These are phyloP conservation scores for Anadara kagoshimensis DNA, from an alignment of 1,140 invertebrate species.

Conservation along the genomic window DNA sequence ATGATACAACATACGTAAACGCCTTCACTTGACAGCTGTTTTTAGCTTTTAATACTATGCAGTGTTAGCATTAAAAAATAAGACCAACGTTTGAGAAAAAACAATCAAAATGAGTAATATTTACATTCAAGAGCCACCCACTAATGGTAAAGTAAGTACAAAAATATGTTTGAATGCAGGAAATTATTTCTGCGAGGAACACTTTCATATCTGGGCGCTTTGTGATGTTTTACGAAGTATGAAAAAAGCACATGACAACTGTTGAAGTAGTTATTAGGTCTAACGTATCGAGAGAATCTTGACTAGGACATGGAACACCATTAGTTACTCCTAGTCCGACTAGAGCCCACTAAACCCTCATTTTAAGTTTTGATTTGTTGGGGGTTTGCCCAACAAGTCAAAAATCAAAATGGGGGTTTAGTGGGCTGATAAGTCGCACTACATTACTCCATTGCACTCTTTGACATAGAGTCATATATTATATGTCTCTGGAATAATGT, in stretches of 20 bases:
- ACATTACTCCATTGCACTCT: no score
- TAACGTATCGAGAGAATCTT: not conserved
- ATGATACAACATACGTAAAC: not conserved
- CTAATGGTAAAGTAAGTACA: constrained; percentile 88
- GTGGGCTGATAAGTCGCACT: no score
- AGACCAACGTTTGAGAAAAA: not conserved
- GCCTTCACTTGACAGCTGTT: not conserved
- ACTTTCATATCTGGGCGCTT: not conserved
- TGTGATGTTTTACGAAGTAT: not conserved
- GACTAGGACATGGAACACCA: not conserved
- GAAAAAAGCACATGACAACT: not conserved
- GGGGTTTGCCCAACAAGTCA: no score
- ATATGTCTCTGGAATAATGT: no score
- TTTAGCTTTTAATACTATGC: not conserved
- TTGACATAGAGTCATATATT: no score
- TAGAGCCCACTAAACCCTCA: no score
- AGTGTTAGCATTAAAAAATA: not conserved
- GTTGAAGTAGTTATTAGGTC: not conserved
- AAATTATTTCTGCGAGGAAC: no score
- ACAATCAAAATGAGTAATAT: constrained; percentile 87
- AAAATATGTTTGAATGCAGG: no score
- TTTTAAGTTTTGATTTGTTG: no score
- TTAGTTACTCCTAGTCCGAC: not conserved
- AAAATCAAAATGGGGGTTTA: no score
- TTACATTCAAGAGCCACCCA: constrained; percentile 97